Evolutionary conservation across 2,888 invertebrate species (phyloP), one percentile per base, ranked within the genome.

Genomic region (Norana najaformis): DNA sequence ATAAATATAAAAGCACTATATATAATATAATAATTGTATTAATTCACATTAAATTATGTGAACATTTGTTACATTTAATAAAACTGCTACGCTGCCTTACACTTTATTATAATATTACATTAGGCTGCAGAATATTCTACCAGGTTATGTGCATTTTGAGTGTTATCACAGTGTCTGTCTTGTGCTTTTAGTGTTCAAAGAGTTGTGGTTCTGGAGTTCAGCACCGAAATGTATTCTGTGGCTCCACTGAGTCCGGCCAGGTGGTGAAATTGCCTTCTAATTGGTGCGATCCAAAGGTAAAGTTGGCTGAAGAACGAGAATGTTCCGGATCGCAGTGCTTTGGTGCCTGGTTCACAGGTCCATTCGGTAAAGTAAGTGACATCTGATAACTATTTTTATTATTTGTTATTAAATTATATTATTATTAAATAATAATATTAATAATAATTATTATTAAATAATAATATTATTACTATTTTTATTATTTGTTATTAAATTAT

Each of bases 321-420:
- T 92, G 92, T 85, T 85, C 88, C 35, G 92, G 90, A 34, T 85
- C 89, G 13, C 89, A 90, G 37, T 94, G 96, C 93, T 93, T 95
- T 82, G 97, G 97, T 0, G 96, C 97, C 93, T 98, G 98, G 98
- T 98, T 97, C 94, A 96, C 96, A 30, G 97, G 98, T 69, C 96
- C 97, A 4, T 97, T 97, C 97, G 96, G 96, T 82, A 94, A 95
- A 93, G 96, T 96, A 93, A 93, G 94, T 16, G 34, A 69, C 34
- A 35, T 38, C 14, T 69, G n/a, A n/a, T 69, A 30, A 69, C n/a
- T 47, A 69, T 69, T n/a, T 88, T 34, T 23, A 35, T 88, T 30
- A n/a, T 88, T 18, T n/a, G 35, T 18, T 23, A 88, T 23, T n/a
- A 30, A 88, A 23, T 20, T n/a, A 34, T 88, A 16, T n/a, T n/a